Base-by-base conservation (phyloP, 2,797 vertebrate genomes). In the Fringilla coelebs region DNA sequence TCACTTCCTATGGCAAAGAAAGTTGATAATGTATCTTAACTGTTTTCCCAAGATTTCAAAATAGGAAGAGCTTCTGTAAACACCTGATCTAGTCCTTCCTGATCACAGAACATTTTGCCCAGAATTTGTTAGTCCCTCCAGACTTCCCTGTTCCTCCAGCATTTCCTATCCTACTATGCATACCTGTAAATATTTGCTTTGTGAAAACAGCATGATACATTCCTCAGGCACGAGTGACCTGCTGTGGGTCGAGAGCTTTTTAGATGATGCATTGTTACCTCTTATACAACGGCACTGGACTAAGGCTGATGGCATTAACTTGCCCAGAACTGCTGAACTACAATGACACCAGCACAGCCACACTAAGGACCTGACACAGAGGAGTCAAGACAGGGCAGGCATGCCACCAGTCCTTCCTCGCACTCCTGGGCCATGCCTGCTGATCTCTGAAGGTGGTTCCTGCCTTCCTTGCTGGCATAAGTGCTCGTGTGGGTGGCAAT, bases 401-500 rank as follows among this genome's bases (percentile, higher is more conserved):
- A 60, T 2, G 19, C 7, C 70, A 61, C 8, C 58, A 38, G 55
- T 52, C 34, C 61, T 52, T 87, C 74, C 51, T 45, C 0, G 0
- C 29, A 7, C 11, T 62, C 54, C 10, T 10, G 7, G n/a, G n/a
- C 43, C 0, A 0, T 22, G 83, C 46, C 63, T 70, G 63, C 31
- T 79, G 58, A 40, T 40, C 51, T 29, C 36, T 75, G 83, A 63
- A 70, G 57, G 60, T 58, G 76, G 40, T 7, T 81, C 31, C 46
- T 90, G 71, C 55, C 52, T 49, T 67, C 77, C 60, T 57, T 57
- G 54, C 14, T 57, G 55, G 28, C 34, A 1, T 3, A 72, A 91
- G 26, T 36, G 80, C 65, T 29, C 38, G 21, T 13, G 43, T 84
- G 90, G 78, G 85, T 80, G 86, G 70, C 88, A 93, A 96, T 89